These are phyloP conservation scores for Junonia oenone DNA, from an alignment of 2,888 invertebrate genomes.

Conservation along the genomic window DNA sequence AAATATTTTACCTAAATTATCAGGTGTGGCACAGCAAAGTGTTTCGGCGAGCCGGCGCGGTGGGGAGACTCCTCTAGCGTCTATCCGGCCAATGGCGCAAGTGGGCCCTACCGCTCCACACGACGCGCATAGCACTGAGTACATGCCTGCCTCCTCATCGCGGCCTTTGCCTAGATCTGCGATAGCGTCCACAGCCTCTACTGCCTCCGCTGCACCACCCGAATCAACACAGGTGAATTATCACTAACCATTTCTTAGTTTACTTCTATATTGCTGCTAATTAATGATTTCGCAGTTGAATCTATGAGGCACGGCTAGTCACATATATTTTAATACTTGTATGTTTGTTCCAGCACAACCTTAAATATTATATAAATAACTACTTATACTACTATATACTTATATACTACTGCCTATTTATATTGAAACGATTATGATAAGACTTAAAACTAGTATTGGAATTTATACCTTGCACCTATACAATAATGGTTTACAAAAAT, in stretches of 20 bases:
- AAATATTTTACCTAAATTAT: background rate
- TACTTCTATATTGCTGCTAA: background rate
- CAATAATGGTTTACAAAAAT: too few relatives aligned
- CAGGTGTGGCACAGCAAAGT: conserved; percentile 69
- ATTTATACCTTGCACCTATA: too few relatives aligned
- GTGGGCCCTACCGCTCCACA: conserved; percentile 89
- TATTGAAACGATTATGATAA: too few relatives aligned
- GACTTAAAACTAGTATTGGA: too few relatives aligned
- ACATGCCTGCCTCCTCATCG: conserved; percentile 91
- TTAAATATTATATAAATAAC: too few relatives aligned
- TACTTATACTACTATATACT: too few relatives aligned
- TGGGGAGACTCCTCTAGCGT: conserved; percentile 91
- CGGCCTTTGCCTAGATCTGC: conserved; percentile 79
- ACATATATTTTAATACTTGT: too few relatives aligned
- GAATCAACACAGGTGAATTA: conserved; percentile 59
- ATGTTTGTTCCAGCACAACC: too few relatives aligned
- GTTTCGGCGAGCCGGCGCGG: conserved; percentile 82
- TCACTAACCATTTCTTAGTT: background rate
- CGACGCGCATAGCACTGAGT: conserved; percentile 83
- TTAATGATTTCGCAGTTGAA: too few relatives aligned
- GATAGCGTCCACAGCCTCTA: conserved; percentile 82
- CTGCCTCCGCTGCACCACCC: conserved; percentile 78
- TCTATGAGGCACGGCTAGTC: too few relatives aligned
- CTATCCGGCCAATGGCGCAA: conserved; percentile 93
- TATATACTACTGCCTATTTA: too few relatives aligned